Conservation (phyloP, 2,888 invertebrate genomes). For the Microctonus aethiopoides region DNA sequence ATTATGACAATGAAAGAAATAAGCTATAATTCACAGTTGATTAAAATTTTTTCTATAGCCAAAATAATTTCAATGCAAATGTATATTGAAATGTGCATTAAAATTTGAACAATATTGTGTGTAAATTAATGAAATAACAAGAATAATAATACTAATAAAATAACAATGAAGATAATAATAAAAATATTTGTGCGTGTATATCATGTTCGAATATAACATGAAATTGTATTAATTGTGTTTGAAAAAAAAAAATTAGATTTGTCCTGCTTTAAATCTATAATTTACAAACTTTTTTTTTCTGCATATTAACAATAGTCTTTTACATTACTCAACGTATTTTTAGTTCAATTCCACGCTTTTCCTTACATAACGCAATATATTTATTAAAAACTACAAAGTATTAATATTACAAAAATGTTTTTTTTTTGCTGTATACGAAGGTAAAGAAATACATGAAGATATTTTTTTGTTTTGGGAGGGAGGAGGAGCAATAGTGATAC, state of each 20-base stretch:
- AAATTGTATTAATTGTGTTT: slow-evolving; percentile 14
- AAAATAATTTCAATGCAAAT: not conserved
- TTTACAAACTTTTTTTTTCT: not conserved
- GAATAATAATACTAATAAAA: slow-evolving; percentile 17
- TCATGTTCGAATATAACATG: slow-evolving; percentile 28
- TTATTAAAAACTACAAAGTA: slow-evolving; percentile 28
- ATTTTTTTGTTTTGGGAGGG: slow-evolving; percentile 32
- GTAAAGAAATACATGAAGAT: slow-evolving; percentile 33
- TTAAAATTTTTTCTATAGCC: not conserved
- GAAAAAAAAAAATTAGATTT: not conserved
- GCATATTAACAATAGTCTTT: not conserved
- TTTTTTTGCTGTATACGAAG: slow-evolving; percentile 20
- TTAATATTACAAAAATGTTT: slow-evolving; percentile 27
- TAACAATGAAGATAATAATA: slow-evolving; percentile 1
- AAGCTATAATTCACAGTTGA: not conserved
- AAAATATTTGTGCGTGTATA: slow-evolving; percentile 34
- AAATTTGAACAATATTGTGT: not conserved
- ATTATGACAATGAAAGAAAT: not conserved
- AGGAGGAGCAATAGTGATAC: not conserved
- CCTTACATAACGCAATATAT: not conserved
- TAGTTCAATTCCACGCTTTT: not conserved
- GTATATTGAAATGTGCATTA: not conserved
- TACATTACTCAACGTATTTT: not conserved
- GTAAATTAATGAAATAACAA: not conserved
- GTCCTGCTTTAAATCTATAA: slow-evolving; percentile 4